phyloP scores from a whole-genome alignment of 2,888 invertebrate genomes.

The Hypercompe scribonia region DNA sequence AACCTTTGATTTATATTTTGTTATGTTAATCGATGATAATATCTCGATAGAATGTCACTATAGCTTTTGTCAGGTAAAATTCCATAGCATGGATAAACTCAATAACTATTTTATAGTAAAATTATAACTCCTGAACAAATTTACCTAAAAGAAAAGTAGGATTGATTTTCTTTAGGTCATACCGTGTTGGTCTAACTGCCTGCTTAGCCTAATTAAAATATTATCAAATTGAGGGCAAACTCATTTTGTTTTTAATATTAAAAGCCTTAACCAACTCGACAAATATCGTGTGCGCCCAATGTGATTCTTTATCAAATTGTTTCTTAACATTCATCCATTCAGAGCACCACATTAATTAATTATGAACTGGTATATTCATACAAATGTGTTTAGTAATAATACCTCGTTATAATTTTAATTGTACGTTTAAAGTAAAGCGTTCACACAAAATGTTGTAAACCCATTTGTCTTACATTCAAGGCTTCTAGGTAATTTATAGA shows the following conservation, averaged over 20 bases:
- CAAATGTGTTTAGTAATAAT: constrained; percentile 40
- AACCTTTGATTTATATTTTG: too few relatives aligned
- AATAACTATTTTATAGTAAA: not conserved
- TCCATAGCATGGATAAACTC: not conserved
- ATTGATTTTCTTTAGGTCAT: not conserved
- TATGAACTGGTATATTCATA: constrained; percentile 31
- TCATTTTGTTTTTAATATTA: not conserved
- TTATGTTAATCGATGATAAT: too few relatives aligned
- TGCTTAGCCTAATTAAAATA: not conserved
- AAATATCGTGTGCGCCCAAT: not conserved
- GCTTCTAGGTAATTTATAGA: constrained; percentile 16
- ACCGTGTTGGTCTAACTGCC: not conserved
- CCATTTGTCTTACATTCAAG: constrained; percentile 49
- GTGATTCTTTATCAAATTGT: not conserved
- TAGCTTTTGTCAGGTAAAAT: not conserved
- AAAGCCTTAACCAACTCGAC: not conserved
- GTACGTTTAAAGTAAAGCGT: constrained; percentile 52
- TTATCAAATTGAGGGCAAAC: not conserved
- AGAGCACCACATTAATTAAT: constrained; percentile 24
- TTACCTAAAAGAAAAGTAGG: too few relatives aligned
- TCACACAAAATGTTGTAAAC: constrained; percentile 37
- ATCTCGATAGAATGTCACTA: not conserved
- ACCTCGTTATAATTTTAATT: constrained; percentile 51
- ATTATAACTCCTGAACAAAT: not conserved
- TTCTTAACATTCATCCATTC: constrained; percentile 21